Base-by-base conservation (phyloP, 2,113 vertebrate genomes). In the Forbesichthys papilliferus region DNA sequence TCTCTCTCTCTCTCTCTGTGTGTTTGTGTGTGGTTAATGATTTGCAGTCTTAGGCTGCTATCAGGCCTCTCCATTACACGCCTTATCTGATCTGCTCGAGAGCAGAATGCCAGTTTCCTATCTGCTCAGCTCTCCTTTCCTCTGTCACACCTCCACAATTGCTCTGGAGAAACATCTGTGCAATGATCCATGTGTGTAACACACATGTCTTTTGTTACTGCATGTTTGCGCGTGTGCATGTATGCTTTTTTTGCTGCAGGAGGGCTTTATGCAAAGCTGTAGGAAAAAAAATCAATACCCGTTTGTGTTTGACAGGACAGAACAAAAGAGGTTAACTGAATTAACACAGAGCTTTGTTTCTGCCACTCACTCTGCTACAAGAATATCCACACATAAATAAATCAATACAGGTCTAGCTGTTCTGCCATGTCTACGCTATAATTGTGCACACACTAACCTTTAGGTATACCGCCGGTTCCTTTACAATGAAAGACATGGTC, bases 271-370 rank as follows among this genome's bases (percentile, higher is more conserved):
- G 59, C 60, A 56, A 59, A 78, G 65, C 69, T 68, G 65, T 49
- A 69, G 54, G 64, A n/a, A 58, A 82, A 89, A n/a, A 58, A 82
- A 89, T 89, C 87, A 81, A 87, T 87, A 79, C 18, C 63, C 16
- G 14, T 75, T 70, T 78, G 65, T 71, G 80, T 64, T 49, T 77
- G 79, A 78, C 64, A 60, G 71, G 68, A 74, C 79, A 61, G 68
- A 79, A 85, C 73, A 81, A 82, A 73, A 49, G 69, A 85, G 77
- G 86, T 86, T 85, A 87, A 86, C 67, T 76, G 74, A 85, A 86
- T 86, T 75, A 84, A 75, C 80, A 80, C 56, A 64, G 69, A 33
- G 54, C 70, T 78, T 74, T 86, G 80, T 74, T 82, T 73, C 66
- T 71, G 79, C 71, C 5, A 20, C 63, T 76, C 54, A 48, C 62